These are phyloP conservation scores for Standfussiana lucernea DNA, from an alignment of 2,888 invertebrate genomes.

Conservation along the genomic window DNA sequence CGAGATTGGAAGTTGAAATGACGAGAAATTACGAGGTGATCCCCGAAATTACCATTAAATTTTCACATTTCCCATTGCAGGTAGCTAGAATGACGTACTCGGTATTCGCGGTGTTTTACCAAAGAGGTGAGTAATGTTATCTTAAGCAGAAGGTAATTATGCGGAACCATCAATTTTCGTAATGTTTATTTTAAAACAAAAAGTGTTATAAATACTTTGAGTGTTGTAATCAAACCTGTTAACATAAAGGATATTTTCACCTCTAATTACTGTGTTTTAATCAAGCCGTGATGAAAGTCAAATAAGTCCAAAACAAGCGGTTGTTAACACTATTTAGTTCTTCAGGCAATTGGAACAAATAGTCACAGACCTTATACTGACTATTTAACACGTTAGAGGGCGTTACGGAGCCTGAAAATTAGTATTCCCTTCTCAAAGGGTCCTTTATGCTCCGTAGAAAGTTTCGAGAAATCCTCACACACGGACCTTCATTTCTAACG, in stretches of 20 bases:
- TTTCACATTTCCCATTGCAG: constrained; percentile 72
- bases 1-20: constrained; percentile 7
- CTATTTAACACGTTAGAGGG: constrained; percentile 64
- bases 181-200: constrained; percentile 1
- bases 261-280: constrained; percentile 18
- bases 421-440: constrained; percentile 66
- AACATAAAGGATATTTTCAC: constrained; percentile 1
- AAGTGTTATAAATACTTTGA: neutral
- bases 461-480: constrained; percentile 68
- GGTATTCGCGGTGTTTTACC: constrained; percentile 86
- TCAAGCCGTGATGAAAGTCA: constrained; percentile 11
- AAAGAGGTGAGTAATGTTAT: constrained; percentile 74
- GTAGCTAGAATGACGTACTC: constrained; percentile 87
- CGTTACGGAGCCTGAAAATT: constrained; percentile 61
- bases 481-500: constrained; percentile 56
- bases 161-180: neutral
- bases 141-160: constrained; percentile 30
- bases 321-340: constrained; percentile 45
- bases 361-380: constrained; percentile 48
- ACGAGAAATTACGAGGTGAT: constrained; percentile 27
- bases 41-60: constrained; percentile 20
- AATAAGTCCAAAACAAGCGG: constrained; percentile 20
- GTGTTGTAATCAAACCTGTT: neutral
- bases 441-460: constrained; percentile 64
- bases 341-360: constrained; percentile 63